Base-by-base conservation (phyloP, 2,888 invertebrate species). In the Rhagonycha lutea region DNA sequence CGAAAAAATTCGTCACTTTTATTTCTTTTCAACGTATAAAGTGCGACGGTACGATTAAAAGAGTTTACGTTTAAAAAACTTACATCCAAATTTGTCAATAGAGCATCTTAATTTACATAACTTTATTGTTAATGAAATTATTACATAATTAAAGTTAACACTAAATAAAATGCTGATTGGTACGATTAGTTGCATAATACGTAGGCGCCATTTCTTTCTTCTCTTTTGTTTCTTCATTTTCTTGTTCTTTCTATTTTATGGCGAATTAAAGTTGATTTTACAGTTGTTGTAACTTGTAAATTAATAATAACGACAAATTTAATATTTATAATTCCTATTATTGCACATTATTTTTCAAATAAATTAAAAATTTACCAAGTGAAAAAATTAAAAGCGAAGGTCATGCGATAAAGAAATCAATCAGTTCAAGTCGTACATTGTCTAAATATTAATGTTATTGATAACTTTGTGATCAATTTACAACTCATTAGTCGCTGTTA, bases 1-100 rank as follows among this genome's bases (percentile, higher is more conserved):
- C 79, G 80, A 79, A 82, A 79, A 81, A 80, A 80, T 75, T 70
- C 72, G 63, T 68, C 63, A 61, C 61, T 68, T 72, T 72, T 72
- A 65, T 18, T 69, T 28, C 47, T 69, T 29, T 14, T 60, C n/a
- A 8, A 47, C 47, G n/a, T n/a, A n/a, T n/a, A 47, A 47, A n/a
- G 7, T 12, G 11, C n/a, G n/a, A n/a, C 47, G 47, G n/a, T n/a
- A 12, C 7, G 12, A 47, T 7, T 47, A 7, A 47, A 47, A 47
- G 7, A 7, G 47, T 47, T 47, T 47, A n/a, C 47, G 47, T 47
- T 47, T n/a, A n/a, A 47, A 47, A 47, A 47, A 47, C 47, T 47
- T 47, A 47, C 47, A 47, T 7, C 47, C 47, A n/a, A 47, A 47
- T n/a, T 47, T 47, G 47, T 47, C 47, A 47, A 47, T 47, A 47